Percentiles rank a stretch among this genome's conserved stretches.
Conservation (phyloP, 2,797 vertebrate species). For the Peromyscus nudipes region DNA sequence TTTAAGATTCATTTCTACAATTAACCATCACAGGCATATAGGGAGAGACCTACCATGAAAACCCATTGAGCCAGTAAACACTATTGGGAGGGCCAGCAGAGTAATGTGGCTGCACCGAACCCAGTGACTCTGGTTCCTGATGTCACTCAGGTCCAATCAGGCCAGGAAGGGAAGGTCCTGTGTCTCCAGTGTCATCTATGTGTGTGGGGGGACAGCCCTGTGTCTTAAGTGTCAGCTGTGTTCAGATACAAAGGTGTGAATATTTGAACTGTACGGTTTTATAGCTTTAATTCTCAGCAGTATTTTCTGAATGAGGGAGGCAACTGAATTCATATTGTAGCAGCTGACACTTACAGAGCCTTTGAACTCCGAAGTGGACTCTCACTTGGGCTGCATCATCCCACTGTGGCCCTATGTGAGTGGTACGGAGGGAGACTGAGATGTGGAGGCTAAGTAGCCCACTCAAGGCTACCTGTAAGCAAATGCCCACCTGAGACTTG, state of each 20-base stretch:
- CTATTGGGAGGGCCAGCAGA: not conserved
- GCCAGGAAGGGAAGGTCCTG: not conserved
- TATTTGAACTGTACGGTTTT: not conserved
- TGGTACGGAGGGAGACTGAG: not conserved
- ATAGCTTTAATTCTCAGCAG: not conserved
- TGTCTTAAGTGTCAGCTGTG: not conserved
- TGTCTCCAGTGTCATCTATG: not conserved
- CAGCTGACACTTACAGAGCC: not conserved
- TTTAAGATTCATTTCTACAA: too few species aligned
- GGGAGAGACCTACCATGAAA: not conserved
- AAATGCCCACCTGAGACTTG: not conserved
- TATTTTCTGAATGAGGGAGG: rapidly evolving
- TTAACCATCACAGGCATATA: not conserved
- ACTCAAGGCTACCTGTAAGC: not conserved
- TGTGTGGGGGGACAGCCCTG: too few species aligned
- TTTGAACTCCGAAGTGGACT: not conserved
- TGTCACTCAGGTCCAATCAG: too few species aligned
- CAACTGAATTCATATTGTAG: rapidly evolving
- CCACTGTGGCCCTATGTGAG: too few species aligned
- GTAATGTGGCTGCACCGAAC: not conserved
- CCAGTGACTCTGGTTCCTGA: too few species aligned
- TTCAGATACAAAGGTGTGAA: not conserved
- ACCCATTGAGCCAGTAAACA: not conserved
- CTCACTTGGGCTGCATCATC: not conserved
- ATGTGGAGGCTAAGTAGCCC: not conserved